phyloP scores from a whole-genome alignment of 1,140 invertebrate species.

The Ganaspis sp. region DNA sequence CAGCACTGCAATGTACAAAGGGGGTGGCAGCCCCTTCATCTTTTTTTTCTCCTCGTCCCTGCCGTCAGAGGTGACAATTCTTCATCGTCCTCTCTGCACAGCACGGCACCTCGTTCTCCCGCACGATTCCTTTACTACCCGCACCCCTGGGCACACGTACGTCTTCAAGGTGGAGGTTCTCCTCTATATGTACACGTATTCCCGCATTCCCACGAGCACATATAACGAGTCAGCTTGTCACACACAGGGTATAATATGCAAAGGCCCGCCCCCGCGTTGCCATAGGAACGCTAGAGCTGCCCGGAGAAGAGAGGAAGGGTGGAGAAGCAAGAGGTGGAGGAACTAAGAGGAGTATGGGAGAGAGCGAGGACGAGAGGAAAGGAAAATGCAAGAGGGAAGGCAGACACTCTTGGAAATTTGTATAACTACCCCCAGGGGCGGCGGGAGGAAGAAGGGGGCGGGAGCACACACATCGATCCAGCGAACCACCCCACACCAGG shows the following conservation, averaged over 20 bases:
- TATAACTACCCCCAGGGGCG: constrained; percentile 74
- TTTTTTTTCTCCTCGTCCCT: constrained; percentile 41
- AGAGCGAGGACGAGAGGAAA: constrained; percentile 50
- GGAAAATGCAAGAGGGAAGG: constrained; percentile 55
- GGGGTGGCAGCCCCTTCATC: constrained; percentile 49
- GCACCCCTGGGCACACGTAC: constrained; percentile 45
- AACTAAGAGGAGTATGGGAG: constrained; percentile 56
- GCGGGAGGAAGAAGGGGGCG: constrained; percentile 56
- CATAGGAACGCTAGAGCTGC: constrained; percentile 68
- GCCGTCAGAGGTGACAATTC: constrained; percentile 68
- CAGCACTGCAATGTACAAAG: constrained; percentile 61
- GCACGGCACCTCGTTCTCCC: constrained; percentile 53
- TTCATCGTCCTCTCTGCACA: constrained; percentile 61
- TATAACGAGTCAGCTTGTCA: constrained; percentile 71
- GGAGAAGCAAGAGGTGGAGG: constrained; percentile 52
- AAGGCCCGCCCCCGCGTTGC: constrained; percentile 70
- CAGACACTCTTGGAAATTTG: constrained; percentile 75
- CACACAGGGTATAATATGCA: constrained; percentile 73
- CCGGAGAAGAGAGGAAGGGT: constrained; percentile 63
- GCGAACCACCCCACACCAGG: constrained; percentile 54
- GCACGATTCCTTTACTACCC: constrained; percentile 60
- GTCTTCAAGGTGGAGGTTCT: constrained; percentile 45
- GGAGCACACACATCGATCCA: constrained; percentile 72
- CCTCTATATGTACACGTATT: constrained; percentile 50
- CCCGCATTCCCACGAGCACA: constrained; percentile 61